Percentiles rank a stretch among this genome's conserved stretches.
Conservation (phyloP, 2,113 vertebrate species). For the Xenotilapia leptura region DNA sequence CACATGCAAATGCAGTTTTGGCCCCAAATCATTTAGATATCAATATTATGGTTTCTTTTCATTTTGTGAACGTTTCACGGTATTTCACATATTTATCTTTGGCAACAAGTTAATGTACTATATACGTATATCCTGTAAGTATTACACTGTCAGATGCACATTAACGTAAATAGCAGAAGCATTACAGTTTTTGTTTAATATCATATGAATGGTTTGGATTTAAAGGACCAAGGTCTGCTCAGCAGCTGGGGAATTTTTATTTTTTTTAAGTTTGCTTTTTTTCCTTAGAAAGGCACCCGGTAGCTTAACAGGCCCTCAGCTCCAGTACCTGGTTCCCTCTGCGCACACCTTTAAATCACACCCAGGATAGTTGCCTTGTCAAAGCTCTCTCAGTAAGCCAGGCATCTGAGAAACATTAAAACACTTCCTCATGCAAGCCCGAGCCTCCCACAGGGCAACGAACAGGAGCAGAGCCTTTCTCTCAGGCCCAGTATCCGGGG, state of each 20-base stretch:
- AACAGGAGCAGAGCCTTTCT: conserved; percentile 68
- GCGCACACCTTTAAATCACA: conserved; percentile 73
- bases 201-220: conserved; percentile 53
- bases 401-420: conserved; percentile 74
- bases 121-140: conserved; percentile 3
- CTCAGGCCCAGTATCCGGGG: conserved; percentile 68
- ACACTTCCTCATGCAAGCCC: conserved; percentile 69
- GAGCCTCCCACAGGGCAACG: conserved; percentile 68
- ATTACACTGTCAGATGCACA: conserved; percentile 23
- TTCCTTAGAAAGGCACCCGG: conserved; percentile 57
- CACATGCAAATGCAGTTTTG: conserved; percentile 28
- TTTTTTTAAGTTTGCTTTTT: conserved; percentile 43
- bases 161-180: not conserved
- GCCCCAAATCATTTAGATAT: conserved; percentile 13
- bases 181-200: conserved; percentile 43
- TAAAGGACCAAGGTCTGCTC: conserved; percentile 54
- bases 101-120: not conserved
- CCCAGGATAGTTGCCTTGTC: conserved; percentile 71
- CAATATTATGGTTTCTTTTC: conserved; percentile 1
- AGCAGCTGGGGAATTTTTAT: conserved; percentile 45
- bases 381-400: conserved; percentile 67
- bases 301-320: conserved; percentile 67
- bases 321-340: conserved; percentile 67
- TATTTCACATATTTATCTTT: not conserved
- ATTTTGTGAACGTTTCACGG: not conserved